Base-by-base conservation (phyloP, 2,888 invertebrate genomes). In the Lasioglossum calceatum region DNA sequence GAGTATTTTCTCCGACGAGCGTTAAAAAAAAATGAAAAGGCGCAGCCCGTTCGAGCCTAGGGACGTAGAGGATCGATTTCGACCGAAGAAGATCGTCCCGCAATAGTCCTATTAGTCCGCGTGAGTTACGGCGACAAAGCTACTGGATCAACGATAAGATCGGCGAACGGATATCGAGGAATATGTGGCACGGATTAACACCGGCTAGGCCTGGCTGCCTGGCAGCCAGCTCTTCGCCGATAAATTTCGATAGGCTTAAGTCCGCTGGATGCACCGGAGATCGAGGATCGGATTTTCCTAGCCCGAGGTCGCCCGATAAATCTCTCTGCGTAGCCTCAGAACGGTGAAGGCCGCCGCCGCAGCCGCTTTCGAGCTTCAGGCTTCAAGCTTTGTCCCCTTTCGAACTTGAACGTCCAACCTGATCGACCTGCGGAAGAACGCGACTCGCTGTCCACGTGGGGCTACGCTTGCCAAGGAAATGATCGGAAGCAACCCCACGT, bases 171-270 rank as follows among this genome's bases (percentile, higher is more conserved):
- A 79, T 77, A 84, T 77, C 79, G 79, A 70, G 82, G 83, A 82
- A 88, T 88, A 81, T 71, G 85, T 75, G 80, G 82, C 73, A n/a
- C 14, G 88, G 88, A 82, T 88, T 88, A 89, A 83, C 86, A 83
- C 61, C 27, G 61, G 14, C 71, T 39, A 75, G 85, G 82, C 73
- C 73, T 73, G 70, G 61, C 58, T 70, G 76, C 44, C n/a, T n/a
- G 39, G 67, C 67, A 32, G 36, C 67, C 39, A 70, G 39, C 70
- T 70, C 70, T 32, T 16, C 32, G 82, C 39, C 80, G 73, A 89
- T 89, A 89, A 88, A 89, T 89, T 87, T 89, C 87, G 79, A 87
- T 80, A 85, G 89, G 85, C 82, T 89, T 82, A 81, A 85, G 74
- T 78, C 61, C 54, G 76, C 75, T 64, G 75, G 76, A 87, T 89